phyloP scores from a whole-genome alignment of 2,797 vertebrate genomes.

The Tapirus indicus region DNA sequence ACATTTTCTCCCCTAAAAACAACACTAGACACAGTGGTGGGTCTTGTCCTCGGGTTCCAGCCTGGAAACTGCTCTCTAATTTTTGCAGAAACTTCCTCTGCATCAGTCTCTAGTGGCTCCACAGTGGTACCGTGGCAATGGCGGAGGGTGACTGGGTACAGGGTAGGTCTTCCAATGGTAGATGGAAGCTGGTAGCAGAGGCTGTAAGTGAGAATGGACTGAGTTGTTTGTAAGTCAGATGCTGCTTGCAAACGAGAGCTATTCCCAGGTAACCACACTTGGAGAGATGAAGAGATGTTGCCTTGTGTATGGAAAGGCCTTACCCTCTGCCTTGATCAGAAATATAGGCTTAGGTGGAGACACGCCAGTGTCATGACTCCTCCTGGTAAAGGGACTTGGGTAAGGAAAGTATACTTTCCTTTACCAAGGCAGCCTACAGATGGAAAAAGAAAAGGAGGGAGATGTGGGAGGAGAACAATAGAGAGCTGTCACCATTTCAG shows the following conservation, averaged over 20 bases:
- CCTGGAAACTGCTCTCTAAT: neutral
- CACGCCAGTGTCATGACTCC: neutral
- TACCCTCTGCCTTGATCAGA: neutral
- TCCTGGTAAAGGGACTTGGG: neutral
- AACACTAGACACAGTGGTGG: rapidly evolving
- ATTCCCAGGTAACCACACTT: neutral
- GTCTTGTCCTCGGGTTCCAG: neutral
- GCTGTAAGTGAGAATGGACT: neutral
- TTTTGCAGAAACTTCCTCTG: neutral
- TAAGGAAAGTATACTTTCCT: neutral
- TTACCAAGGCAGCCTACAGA: neutral
- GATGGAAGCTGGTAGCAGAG: neutral
- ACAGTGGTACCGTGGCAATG: too few relatives aligned
- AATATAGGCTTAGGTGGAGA: neutral
- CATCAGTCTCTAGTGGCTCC: neutral
- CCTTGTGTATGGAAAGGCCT: neutral
- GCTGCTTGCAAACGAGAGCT: neutral
- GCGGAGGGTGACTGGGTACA: neutral
- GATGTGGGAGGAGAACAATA: neutral
- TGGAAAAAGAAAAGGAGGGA: neutral
- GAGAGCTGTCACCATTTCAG: neutral
- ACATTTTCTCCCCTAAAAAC: neutral
- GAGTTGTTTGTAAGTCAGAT: neutral
- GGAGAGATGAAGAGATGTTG: neutral
- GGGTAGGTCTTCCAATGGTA: too few relatives aligned